Percentiles rank a stretch among this genome's conserved stretches.
These are phyloP conservation scores for Lithosia quadra DNA, from an alignment of 2,888 invertebrate species.

Conservation along the genomic window DNA sequence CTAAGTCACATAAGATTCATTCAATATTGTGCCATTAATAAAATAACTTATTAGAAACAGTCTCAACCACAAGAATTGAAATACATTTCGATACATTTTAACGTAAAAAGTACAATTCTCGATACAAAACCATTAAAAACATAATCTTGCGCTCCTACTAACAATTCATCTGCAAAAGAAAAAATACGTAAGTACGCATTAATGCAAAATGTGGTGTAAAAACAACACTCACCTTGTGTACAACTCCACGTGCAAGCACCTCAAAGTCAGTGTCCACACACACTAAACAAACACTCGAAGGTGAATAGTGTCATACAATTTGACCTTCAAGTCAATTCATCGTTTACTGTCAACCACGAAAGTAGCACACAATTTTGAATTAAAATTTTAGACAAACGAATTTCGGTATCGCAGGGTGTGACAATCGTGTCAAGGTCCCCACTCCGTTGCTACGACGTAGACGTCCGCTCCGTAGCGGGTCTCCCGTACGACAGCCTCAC, in stretches of 20 bases:
- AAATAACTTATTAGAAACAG: not conserved
- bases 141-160: not conserved
- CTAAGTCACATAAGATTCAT: not conserved
- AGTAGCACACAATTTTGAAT: slow-evolving; percentile 44
- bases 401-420: slow-evolving; percentile 68
- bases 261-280: slow-evolving; percentile 58
- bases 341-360: slow-evolving; percentile 30
- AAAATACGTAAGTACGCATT: not conserved
- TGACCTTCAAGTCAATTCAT: slow-evolving; percentile 32
- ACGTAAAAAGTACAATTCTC: not conserved
- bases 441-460: slow-evolving; percentile 69
- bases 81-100: too few relatives aligned
- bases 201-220: slow-evolving; percentile 18
- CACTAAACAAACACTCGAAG: slow-evolving; percentile 63
- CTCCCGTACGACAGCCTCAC: slow-evolving; percentile 83
- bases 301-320: slow-evolving; percentile 25
- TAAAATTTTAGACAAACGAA: slow-evolving; percentile 51
- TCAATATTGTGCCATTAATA: not conserved
- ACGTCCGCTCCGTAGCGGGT: slow-evolving; percentile 82
- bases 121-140: not conserved
- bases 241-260: slow-evolving; percentile 58
- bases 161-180: not conserved
- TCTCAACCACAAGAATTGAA: not conserved
- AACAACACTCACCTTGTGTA: slow-evolving; percentile 61
- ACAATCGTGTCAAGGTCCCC: slow-evolving; percentile 80